Conservation (phyloP, 37 sponge, comb jelly and placozoan species). For the Amphimedon queenslandica region DNA sequence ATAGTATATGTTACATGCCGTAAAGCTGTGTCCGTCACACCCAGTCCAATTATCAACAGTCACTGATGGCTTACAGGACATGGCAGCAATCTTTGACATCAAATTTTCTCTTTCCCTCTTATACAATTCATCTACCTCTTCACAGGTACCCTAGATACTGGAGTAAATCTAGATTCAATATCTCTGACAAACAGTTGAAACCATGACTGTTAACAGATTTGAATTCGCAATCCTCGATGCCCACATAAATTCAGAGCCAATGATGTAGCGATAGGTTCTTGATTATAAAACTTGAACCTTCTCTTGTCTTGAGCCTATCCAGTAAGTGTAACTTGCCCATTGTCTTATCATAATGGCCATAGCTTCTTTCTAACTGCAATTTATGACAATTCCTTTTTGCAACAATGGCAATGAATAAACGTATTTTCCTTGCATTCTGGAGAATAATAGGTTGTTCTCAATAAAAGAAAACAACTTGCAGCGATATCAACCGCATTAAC, state of each 20-base stretch:
- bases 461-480: no score
- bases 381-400: no score
- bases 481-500: no score
- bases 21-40: not conserved
- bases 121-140: slow-evolving; percentile 1
- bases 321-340: not conserved
- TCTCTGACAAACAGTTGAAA: not conserved
- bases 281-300: not conserved
- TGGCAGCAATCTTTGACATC: not conserved
- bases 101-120: not conserved
- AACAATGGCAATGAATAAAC: no score
- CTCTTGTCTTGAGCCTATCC: not conserved
- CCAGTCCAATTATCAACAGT: slow-evolving; percentile 13
- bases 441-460: no score
- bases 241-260: not conserved
- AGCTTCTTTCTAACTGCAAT: no score
- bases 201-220: not conserved
- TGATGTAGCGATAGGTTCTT: not conserved
- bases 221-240: not conserved
- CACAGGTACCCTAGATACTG: not conserved
- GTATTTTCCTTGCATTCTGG: no score
- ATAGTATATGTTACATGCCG: not conserved
- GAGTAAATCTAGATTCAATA: not conserved
- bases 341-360: no score
- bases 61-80: not conserved